phyloP scores from a whole-genome alignment of 2,888 invertebrate genomes.

The Chelonus formosanus region DNA sequence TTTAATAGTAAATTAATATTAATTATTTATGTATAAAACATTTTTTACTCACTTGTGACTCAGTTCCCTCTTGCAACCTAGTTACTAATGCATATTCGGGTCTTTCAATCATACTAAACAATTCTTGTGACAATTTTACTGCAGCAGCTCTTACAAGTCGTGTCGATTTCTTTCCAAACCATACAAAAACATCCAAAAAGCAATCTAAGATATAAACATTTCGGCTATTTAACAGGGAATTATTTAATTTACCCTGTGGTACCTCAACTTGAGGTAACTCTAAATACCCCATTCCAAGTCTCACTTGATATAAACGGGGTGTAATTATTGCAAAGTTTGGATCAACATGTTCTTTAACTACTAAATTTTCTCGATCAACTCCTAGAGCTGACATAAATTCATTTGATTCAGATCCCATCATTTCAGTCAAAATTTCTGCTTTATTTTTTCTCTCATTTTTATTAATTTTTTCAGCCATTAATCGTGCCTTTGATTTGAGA shows the following conservation, averaged over 20 bases:
- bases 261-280: constrained; percentile 94
- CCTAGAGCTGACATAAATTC: constrained; percentile 86
- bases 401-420: constrained; percentile 81
- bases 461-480: constrained; percentile 98
- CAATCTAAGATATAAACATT: constrained; percentile 98
- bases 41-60: constrained; percentile 73
- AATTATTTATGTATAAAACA: no score
- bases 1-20: no score
- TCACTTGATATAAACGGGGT: constrained; percentile 91
- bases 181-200: constrained; percentile 91
- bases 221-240: constrained; percentile 83
- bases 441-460: constrained; percentile 97
- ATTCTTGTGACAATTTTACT: constrained; percentile 94
- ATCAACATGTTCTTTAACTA: constrained; percentile 74
- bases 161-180: constrained; percentile 98
- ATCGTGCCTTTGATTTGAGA: constrained; percentile 83
- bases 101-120: constrained; percentile 93
- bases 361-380: constrained; percentile 49
- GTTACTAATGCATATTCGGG: constrained; percentile 89
- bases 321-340: constrained; percentile 72
- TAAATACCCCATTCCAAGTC: constrained; percentile 97
- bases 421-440: constrained; percentile 86
- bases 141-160: constrained; percentile 94
- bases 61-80: constrained; percentile 90
- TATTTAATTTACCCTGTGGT: constrained; percentile 78